phyloP scores from a whole-genome alignment of 2,113 vertebrate species.

The Crotalus viridis region DNA sequence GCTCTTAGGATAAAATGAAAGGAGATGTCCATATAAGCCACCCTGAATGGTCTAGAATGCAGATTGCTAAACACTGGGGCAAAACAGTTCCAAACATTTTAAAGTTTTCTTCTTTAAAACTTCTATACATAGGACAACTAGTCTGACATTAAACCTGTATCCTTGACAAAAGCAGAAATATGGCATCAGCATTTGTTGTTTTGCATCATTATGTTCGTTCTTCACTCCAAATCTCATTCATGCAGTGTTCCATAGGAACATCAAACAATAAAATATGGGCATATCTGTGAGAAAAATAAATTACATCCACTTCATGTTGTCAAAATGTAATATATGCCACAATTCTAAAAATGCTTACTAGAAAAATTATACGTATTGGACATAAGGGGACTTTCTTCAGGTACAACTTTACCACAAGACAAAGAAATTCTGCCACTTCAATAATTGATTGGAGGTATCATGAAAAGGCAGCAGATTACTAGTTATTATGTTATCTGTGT shows the following conservation, averaged over 20 bases:
- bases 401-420: not conserved
- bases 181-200: not conserved
- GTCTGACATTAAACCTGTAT: no score
- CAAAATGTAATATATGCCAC: not conserved
- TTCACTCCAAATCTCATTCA: not conserved
- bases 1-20: not conserved
- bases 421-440: conserved; percentile 36
- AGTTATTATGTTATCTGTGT: not conserved
- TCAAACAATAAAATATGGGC: not conserved
- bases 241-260: not conserved
- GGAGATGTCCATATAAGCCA: not conserved
- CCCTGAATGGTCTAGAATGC: not conserved
- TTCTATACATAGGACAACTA: not conserved
- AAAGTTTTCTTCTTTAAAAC: not conserved
- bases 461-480: not conserved
- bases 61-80: not conserved
- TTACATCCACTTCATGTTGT: not conserved
- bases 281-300: conserved; percentile 16
- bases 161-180: not conserved
- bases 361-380: not conserved
- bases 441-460: not conserved
- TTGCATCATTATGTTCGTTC: not conserved
- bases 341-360: not conserved
- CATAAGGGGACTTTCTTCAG: not conserved
- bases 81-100: not conserved